These are phyloP conservation scores for Tubiluchus corallicola DNA, from an alignment of 2,888 invertebrate genomes.

Conservation along the genomic window DNA sequence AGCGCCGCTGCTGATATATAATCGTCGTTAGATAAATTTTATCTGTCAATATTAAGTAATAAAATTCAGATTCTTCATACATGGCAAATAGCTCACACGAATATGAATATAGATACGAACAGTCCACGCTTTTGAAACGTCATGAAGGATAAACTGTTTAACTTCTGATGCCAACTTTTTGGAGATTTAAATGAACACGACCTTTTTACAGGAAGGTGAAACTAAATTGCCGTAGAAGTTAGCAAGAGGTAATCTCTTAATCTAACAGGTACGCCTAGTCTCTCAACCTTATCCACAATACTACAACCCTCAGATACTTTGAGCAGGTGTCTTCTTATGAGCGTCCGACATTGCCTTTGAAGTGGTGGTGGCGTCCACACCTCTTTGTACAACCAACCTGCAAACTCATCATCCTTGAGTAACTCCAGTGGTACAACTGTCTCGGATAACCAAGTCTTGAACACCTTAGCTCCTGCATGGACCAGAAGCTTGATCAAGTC, in stretches of 20 bases:
- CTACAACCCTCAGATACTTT: not conserved
- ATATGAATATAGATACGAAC: no score
- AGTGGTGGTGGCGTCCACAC: conserved; percentile 8
- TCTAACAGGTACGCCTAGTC: not conserved
- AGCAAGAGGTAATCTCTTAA: not conserved
- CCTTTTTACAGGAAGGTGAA: no score
- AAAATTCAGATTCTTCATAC: no score
- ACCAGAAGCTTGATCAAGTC: conserved; percentile 14
- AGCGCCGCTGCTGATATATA: no score
- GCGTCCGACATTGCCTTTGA: not conserved
- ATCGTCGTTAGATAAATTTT: no score
- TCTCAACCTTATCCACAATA: not conserved
- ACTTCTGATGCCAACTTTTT: no score
- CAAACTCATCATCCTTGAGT: conserved; percentile 4
- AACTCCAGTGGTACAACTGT: not conserved
- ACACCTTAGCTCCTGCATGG: conserved; percentile 21
- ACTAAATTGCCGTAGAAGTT: no score
- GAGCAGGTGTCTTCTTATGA: not conserved
- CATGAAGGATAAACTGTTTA: no score
- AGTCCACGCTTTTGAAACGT: no score
- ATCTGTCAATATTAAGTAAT: no score
- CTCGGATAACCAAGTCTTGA: not conserved
- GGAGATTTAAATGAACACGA: no score
- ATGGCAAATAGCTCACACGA: no score
- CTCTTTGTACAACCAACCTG: conserved; percentile 8